Evolutionary conservation across 2,888 invertebrate genomes (phyloP).

Genomic region (Dascillus cervinus): DNA sequence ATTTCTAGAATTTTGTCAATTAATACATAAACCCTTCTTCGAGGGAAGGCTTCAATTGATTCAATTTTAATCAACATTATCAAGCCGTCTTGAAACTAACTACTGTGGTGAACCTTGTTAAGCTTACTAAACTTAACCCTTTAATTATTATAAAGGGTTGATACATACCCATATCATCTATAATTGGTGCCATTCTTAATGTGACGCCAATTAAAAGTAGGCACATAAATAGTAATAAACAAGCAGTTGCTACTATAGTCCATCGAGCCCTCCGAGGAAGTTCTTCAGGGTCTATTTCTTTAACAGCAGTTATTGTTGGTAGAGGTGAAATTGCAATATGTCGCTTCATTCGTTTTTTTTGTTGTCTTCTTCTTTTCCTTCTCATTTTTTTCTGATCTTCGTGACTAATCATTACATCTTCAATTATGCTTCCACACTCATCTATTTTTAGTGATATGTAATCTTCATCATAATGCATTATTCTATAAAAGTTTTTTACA

Average conservation of each 20-base stretch:
- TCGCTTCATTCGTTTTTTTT: constrained; percentile 33
- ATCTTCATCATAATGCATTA: constrained; percentile 45
- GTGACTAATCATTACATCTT: constrained; percentile 30
- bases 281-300: constrained; percentile 67
- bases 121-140: no score
- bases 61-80: no score
- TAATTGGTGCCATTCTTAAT: constrained; percentile 87
- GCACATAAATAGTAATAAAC: constrained; percentile 79
- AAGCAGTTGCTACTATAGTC: constrained; percentile 88
- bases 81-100: neutral
- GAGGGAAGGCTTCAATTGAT: no score
- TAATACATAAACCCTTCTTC: no score
- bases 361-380: constrained; percentile 32
- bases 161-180: constrained; percentile 89
- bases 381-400: constrained; percentile 30
- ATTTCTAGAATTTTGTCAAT: no score
- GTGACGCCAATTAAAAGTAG: constrained; percentile 86
- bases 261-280: constrained; percentile 77
- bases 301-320: constrained; percentile 28
- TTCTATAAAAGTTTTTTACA: constrained; percentile 36
- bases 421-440: constrained; percentile 37
- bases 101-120: no score
- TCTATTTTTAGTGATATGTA: constrained; percentile 48
- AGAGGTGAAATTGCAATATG: constrained; percentile 24
- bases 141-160: no score